Evolutionary conservation across 2,888 invertebrate species (phyloP).

Genomic region (Tuta absoluta): DNA sequence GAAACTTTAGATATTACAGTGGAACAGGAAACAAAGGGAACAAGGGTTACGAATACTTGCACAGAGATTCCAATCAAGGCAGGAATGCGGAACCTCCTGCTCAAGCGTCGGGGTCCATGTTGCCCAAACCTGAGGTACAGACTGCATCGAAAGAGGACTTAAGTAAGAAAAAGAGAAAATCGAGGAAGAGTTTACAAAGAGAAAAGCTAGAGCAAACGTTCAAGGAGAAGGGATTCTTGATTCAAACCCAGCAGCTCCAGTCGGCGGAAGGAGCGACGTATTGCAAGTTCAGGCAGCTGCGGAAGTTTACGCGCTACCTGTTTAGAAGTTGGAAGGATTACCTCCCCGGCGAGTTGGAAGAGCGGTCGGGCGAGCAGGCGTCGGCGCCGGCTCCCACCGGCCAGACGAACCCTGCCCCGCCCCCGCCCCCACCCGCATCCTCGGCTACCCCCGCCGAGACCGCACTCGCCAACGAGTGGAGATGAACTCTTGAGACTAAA

Average conservation of each 20-base stretch:
- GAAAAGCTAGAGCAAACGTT: slow-evolving; percentile 95
- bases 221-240: slow-evolving; percentile 95
- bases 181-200: slow-evolving; percentile 90
- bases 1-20: slow-evolving; percentile 93
- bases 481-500: slow-evolving; percentile 8
- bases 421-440: neutral
- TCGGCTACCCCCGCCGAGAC: slow-evolving; percentile 9
- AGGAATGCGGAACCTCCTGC: slow-evolving; percentile 46
- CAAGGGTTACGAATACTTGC: slow-evolving; percentile 90
- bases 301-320: slow-evolving; percentile 94
- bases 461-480: slow-evolving; percentile 20
- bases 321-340: slow-evolving; percentile 97
- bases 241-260: slow-evolving; percentile 95
- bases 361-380: slow-evolving; percentile 37
- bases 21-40: slow-evolving; percentile 91
- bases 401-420: neutral
- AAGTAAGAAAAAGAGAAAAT: slow-evolving; percentile 85
- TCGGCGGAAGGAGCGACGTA: slow-evolving; percentile 96
- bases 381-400: neutral
- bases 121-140: slow-evolving; percentile 42
- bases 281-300: slow-evolving; percentile 94
- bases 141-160: slow-evolving; percentile 61
- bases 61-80: slow-evolving; percentile 84
- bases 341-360: slow-evolving; percentile 88
- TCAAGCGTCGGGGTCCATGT: slow-evolving; percentile 48